Conservation (phyloP, 2,113 vertebrate genomes). For the Petrocephalus microphthalmus region DNA sequence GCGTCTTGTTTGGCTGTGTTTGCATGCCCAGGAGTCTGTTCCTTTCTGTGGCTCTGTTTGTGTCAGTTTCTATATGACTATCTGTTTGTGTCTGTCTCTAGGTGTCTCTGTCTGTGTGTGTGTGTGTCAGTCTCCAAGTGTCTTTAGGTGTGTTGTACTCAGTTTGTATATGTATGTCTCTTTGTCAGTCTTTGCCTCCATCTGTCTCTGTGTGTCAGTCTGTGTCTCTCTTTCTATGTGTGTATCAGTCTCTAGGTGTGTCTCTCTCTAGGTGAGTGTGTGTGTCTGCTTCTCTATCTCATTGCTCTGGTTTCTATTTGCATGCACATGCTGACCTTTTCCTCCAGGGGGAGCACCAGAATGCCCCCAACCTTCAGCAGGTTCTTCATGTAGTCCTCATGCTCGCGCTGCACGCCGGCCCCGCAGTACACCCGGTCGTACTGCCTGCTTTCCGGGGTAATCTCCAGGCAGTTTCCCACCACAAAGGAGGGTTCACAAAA, state of each 20-base stretch:
- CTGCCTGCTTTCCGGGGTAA: constrained; percentile 78
- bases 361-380: constrained; percentile 89
- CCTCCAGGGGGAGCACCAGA: constrained; percentile 92
- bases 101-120: not conserved
- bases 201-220: not conserved
- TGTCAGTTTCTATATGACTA: not conserved
- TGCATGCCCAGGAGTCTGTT: not conserved
- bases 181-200: not conserved
- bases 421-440: constrained; percentile 96
- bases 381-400: constrained; percentile 93
- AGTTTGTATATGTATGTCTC: not conserved
- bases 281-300: not conserved
- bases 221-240: not conserved
- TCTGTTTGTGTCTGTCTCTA: not conserved
- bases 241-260: not conserved
- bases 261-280: not conserved
- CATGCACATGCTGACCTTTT: constrained; percentile 70
- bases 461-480: constrained; percentile 87
- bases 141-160: not conserved
- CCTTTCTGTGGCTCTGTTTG: not conserved
- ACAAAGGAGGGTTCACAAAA: constrained; percentile 95
- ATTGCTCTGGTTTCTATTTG: not conserved
- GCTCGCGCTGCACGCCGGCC: constrained; percentile 89
- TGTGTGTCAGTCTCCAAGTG: not conserved
- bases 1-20: not conserved